These are phyloP conservation scores for Onychostruthus taczanowskii DNA, from an alignment of 2,113 vertebrate genomes.

Conservation along the genomic window DNA sequence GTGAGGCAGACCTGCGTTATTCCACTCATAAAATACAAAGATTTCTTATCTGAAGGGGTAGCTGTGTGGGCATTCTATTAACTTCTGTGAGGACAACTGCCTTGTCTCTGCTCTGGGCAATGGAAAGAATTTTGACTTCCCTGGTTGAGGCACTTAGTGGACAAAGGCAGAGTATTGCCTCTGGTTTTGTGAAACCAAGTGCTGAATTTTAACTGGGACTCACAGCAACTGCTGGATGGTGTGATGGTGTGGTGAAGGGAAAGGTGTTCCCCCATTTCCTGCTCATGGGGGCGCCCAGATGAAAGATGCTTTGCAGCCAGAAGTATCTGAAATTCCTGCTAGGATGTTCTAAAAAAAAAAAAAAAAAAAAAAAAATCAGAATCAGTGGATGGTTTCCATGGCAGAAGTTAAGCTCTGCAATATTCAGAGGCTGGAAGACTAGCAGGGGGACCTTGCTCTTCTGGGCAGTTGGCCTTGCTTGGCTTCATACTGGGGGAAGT, in stretches of 20 bases:
- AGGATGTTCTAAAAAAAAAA: not conserved
- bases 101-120: not conserved
- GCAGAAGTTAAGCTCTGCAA: not conserved
- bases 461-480: not conserved
- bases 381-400: fast-evolving
- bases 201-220: not conserved
- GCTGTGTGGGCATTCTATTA: fast-evolving
- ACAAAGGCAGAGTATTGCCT: not conserved
- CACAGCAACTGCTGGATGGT: not conserved
- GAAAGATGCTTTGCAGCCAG: not conserved
- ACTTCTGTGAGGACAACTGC: not conserved
- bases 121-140: not conserved
- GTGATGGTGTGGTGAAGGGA: not conserved
- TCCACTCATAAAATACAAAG: not conserved
- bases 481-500: fast-evolving
- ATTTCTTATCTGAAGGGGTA: not conserved
- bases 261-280: not conserved
- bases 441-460: not conserved
- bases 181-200: not conserved
- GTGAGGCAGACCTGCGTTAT: not conserved
- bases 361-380: not conserved
- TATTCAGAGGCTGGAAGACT: not conserved
- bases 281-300: fast-evolving
- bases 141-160: not conserved
- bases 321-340: not conserved